A percentile compares a stretch with the other conserved stretches of the same genome.
phyloP scores from a whole-genome alignment of 2,797 vertebrate species.

The Sebastiscus albofasciatus region DNA sequence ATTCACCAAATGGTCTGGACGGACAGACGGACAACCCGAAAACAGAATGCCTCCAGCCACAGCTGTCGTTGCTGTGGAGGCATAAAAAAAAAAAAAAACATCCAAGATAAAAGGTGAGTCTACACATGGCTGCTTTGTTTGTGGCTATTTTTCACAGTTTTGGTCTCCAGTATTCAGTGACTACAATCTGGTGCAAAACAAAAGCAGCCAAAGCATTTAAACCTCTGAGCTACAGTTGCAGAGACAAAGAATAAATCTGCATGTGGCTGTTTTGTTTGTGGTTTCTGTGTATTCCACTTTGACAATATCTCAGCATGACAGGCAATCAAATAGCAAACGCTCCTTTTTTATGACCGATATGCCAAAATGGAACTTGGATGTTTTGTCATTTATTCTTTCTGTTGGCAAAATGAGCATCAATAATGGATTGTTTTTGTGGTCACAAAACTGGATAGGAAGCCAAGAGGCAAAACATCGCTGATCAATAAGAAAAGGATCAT shows the following conservation, averaged over 20 bases:
- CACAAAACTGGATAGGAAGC: not conserved
- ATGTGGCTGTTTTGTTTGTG: not conserved
- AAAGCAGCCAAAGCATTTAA: conserved; percentile 2
- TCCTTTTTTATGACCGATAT: not conserved
- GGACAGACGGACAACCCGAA: too few relatives aligned
- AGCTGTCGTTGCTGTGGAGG: too few relatives aligned
- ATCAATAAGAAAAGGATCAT: conserved; percentile 13
- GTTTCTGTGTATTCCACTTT: not conserved
- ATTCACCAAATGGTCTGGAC: too few relatives aligned
- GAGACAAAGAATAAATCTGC: not conserved
- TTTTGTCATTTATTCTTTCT: conserved; percentile 1
- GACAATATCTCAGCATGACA: not conserved
- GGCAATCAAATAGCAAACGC: not conserved
- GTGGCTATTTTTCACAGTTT: not conserved
- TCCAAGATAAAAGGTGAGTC: not conserved
- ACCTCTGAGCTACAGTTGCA: not conserved
- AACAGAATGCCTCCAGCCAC: too few relatives aligned
- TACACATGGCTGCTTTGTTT: not conserved
- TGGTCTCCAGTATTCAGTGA: not conserved
- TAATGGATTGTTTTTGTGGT: conserved; percentile 7
- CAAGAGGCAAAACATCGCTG: not conserved
- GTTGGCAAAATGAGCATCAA: not conserved
- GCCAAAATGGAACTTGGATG: not conserved
- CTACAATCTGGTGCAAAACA: not conserved
- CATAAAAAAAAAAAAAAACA: not conserved